Base-by-base conservation (phyloP, 2,888 invertebrate genomes). In the Orchesella flavescens region DNA sequence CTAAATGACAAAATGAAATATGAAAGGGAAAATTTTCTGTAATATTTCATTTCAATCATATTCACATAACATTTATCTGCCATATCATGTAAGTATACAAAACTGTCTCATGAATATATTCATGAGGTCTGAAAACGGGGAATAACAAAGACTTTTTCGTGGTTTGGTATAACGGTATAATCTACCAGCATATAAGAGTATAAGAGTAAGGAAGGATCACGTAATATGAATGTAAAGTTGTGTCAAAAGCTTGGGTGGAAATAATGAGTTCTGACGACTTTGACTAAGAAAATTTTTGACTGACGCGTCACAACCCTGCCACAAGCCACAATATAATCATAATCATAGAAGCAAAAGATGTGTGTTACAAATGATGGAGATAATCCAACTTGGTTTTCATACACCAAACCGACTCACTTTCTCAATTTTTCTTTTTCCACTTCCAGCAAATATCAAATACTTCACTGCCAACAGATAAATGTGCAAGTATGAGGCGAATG, bases 1-100 rank as follows among this genome's bases (percentile, higher is more conserved):
- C n/a, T n/a, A n/a, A 34, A 34, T 34, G 34, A 2, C 34, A 34
- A 34, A 34, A 92, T 85, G 88, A 84, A 87, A 53, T 17, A 17
- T 53, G 15, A 53, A 86, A 88, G 85, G 76, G 17, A 13, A 19
- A 5, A 17, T 59, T 59, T 19, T 12, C 12, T 17, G 3, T 17
- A 19, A 15, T 59, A 21, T 53, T n/a, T 53, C 53, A n/a, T n/a
- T 17, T 17, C 53, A n/a, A 53, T 53, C 53, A 17, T 15, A 53
- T 71, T 21, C 53, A 19, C 24, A 23, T 49, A 55, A 24, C 55
- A 55, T 55, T 53, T 34, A 10, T 43, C 46, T 43, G 66, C 13
- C 9, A 4, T 34, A 44, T 68, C 68, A 19, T 34, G 34, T 4
- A 34, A 34, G 34, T 7, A 7, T n/a, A 34, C 2, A 34, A 7